Conservation (phyloP, 2,888 invertebrate genomes). For the Caenorhabditis wallacei region DNA sequence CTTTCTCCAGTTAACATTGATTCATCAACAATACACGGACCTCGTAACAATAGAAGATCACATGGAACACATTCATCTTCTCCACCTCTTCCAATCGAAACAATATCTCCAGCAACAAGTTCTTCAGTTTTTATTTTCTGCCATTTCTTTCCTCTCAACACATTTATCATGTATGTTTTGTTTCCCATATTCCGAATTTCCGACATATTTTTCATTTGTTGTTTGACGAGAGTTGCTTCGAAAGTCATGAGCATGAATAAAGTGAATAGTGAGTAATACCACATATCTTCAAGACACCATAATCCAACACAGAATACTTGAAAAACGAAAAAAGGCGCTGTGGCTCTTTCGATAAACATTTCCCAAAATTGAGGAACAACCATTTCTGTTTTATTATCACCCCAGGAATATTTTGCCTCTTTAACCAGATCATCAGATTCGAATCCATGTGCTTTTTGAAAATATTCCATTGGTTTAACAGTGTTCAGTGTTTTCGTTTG, state of each 20-base stretch:
- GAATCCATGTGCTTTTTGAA: conserved; percentile 90
- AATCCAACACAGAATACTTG: conserved; percentile 99
- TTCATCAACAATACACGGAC: conserved; percentile 98
- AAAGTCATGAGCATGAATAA: conserved; percentile 86
- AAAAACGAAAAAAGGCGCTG: conserved; percentile 99
- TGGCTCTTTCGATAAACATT: conserved; percentile 96
- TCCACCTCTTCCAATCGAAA: conserved; percentile 91
- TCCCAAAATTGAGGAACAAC: conserved; percentile 97
- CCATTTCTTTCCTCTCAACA: conserved; percentile 83
- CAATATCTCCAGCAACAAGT: conserved; percentile 95
- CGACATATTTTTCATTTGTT: conserved; percentile 97
- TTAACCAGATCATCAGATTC: conserved; percentile 90
- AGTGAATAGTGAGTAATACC: conserved; percentile 83
- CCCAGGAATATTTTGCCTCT: conserved; percentile 90
- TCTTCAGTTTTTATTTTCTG: conserved; percentile 87
- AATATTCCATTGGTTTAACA: conserved; percentile 87
- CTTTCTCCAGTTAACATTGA: conserved; percentile 99
- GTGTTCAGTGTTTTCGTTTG: conserved; percentile 91
- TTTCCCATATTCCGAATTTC: conserved; percentile 99
- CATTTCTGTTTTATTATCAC: conserved; percentile 92
- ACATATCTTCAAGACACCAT: conserved; percentile 95
- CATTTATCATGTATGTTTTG: conserved; percentile 92
- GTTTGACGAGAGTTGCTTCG: conserved; percentile 98
- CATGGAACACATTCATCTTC: conserved; percentile 93
- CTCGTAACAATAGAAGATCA: conserved; percentile 94